Percentiles rank a stretch among this genome's conserved stretches.
phyloP scores from a whole-genome alignment of 2,113 vertebrate species.

The Hippotragus niger region DNA sequence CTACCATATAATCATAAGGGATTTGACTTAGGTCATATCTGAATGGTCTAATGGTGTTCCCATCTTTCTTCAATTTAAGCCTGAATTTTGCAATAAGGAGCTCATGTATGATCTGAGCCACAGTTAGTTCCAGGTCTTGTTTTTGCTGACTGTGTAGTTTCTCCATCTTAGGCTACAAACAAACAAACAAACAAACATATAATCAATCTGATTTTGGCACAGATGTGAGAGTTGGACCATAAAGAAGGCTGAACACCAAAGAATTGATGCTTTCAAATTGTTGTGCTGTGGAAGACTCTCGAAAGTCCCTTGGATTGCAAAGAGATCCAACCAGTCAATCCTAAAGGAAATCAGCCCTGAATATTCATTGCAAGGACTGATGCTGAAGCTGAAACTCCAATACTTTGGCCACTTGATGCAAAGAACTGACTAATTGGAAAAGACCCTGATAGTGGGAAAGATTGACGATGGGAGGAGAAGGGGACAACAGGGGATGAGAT shows the following conservation, averaged over 20 bases:
- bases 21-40: background rate
- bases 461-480: fast-evolving
- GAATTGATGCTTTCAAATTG: background rate
- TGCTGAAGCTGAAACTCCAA: background rate
- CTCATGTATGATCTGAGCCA: background rate
- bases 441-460: background rate
- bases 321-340: background rate
- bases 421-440: background rate
- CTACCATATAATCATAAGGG: background rate
- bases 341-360: background rate
- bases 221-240: background rate
- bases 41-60: background rate
- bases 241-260: background rate
- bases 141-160: background rate
- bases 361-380: background rate
- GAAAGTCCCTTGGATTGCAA: background rate
- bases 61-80: background rate
- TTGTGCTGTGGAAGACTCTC: background rate
- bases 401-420: background rate
- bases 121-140: background rate
- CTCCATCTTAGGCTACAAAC: background rate
- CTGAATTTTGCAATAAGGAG: background rate
- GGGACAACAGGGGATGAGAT: background rate
- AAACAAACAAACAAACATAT: too few species aligned
- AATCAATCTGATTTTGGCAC: background rate